phyloP scores from a whole-genome alignment of 1,140 invertebrate genomes.

The Maconellicoccus hirsutus region DNA sequence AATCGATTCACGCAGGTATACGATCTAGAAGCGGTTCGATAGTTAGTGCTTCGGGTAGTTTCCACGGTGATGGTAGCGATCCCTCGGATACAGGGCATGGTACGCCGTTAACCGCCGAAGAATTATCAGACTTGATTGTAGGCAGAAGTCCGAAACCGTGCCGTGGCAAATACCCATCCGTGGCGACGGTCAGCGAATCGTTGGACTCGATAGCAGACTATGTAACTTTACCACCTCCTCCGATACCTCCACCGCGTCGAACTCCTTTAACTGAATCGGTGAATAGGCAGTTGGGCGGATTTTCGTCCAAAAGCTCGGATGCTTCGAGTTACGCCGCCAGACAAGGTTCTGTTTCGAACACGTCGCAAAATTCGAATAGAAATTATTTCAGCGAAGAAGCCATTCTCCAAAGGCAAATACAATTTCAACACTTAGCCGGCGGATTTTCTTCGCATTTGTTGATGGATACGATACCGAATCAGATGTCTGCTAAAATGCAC shows the following conservation, averaged over 20 bases:
- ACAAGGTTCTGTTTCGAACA: slow-evolving; percentile 11
- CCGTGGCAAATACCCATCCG: slow-evolving; percentile 53
- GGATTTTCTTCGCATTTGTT: slow-evolving; percentile 25
- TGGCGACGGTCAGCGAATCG: slow-evolving; percentile 66
- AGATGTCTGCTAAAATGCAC: background rate
- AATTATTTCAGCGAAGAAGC: slow-evolving; percentile 24
- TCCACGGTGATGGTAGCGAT: slow-evolving; percentile 73
- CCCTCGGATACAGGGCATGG: slow-evolving; percentile 59
- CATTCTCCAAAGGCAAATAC: slow-evolving; percentile 27
- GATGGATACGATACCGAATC: background rate
- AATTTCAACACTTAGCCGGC: slow-evolving; percentile 27
- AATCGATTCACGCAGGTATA: background rate
- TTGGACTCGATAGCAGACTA: slow-evolving; percentile 81
- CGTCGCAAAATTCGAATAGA: slow-evolving; percentile 23
- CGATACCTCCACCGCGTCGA: slow-evolving; percentile 42
- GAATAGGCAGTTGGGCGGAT: background rate
- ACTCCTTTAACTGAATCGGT: slow-evolving; percentile 36
- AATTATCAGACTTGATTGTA: slow-evolving; percentile 68
- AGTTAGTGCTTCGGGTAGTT: slow-evolving; percentile 57
- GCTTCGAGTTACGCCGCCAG: slow-evolving; percentile 9
- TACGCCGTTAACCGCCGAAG: slow-evolving; percentile 59
- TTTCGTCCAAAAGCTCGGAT: slow-evolving; percentile 3
- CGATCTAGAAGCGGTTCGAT: slow-evolving; percentile 57
- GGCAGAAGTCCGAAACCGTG: slow-evolving; percentile 39
- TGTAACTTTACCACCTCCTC: slow-evolving; percentile 61